Conservation (phyloP, 2,888 invertebrate species). For the Cryptus armator region DNA sequence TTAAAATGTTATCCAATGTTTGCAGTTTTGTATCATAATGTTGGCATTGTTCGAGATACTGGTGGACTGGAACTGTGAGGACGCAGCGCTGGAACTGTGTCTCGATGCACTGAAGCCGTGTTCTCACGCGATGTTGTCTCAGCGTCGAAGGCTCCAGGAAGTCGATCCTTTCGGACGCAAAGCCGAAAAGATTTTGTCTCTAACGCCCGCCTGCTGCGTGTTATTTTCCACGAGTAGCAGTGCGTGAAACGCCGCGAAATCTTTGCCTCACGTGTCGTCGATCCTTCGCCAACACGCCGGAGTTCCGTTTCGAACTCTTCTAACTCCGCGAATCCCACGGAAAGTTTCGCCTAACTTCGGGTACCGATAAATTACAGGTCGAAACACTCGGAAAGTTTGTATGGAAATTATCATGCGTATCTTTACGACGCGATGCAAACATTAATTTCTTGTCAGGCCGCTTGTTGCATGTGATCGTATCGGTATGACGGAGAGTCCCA, state of each 20-base stretch:
- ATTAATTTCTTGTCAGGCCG: constrained; percentile 90
- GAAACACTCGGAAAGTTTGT: constrained; percentile 87
- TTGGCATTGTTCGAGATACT: constrained; percentile 96
- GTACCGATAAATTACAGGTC: constrained; percentile 74
- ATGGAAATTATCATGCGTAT: constrained; percentile 94
- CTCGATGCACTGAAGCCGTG: constrained; percentile 94
- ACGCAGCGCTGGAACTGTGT: constrained; percentile 96
- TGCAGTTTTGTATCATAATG: constrained; percentile 93
- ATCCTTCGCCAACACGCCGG: constrained; percentile 67
- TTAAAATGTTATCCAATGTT: background rate
- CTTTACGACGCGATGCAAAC: constrained; percentile 93
- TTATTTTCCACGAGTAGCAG: constrained; percentile 58
- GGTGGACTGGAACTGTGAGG: constrained; percentile 97
- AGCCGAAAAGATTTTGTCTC: constrained; percentile 91
- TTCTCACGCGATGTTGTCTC: constrained; percentile 93
- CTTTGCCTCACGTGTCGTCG: constrained; percentile 72
- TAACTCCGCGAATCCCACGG: constrained; percentile 45
- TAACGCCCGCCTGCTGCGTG: constrained; percentile 90
- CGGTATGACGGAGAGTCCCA: constrained; percentile 90
- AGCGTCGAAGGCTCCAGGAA: constrained; percentile 90
- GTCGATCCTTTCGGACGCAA: constrained; percentile 91
- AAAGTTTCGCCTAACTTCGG: constrained; percentile 75
- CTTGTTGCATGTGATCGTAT: constrained; percentile 93
- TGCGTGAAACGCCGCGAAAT: constrained; percentile 68
- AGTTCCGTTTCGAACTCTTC: constrained; percentile 63